Evolutionary conservation across 2,113 vertebrate genomes (phyloP).

Genomic region (Ascaphus truei): DNA sequence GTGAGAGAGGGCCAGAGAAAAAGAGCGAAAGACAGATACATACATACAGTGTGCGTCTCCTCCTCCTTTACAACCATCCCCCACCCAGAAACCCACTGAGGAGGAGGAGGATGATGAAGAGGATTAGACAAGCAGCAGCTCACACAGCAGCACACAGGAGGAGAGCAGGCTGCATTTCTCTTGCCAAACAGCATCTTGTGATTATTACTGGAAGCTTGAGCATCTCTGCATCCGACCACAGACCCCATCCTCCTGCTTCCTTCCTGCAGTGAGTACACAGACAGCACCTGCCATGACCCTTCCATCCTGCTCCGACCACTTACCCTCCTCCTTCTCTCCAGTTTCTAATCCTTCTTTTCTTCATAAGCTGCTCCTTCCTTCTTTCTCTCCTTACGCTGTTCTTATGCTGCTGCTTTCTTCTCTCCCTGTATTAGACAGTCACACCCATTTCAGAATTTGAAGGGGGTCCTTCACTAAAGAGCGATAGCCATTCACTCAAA

Average conservation of each 20-base stretch:
- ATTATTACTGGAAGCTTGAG: background rate
- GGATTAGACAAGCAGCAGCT: conserved; percentile 10
- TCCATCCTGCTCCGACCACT: background rate
- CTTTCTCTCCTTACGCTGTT: background rate
- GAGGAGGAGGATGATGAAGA: conserved; percentile 16
- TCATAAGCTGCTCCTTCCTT: background rate
- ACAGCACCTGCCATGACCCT: background rate
- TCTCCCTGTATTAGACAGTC: background rate
- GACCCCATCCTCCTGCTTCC: background rate
- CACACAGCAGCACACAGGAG: background rate
- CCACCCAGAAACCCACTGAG: background rate
- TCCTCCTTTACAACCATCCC: background rate
- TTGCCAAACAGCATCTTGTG: background rate
- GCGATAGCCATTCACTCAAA: no score
- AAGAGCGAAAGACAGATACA: no score
- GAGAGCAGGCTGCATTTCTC: background rate
- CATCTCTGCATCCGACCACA: background rate
- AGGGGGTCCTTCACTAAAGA: no score
- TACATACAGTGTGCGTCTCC: background rate
- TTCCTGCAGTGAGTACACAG: background rate
- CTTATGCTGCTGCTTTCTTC: background rate
- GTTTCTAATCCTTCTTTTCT: background rate
- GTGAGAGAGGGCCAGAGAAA: no score
- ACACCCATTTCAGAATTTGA: no score
- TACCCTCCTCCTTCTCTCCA: background rate